Evolutionary conservation across 2,113 vertebrate genomes (phyloP).

Genomic region (Rallus limicola): DNA sequence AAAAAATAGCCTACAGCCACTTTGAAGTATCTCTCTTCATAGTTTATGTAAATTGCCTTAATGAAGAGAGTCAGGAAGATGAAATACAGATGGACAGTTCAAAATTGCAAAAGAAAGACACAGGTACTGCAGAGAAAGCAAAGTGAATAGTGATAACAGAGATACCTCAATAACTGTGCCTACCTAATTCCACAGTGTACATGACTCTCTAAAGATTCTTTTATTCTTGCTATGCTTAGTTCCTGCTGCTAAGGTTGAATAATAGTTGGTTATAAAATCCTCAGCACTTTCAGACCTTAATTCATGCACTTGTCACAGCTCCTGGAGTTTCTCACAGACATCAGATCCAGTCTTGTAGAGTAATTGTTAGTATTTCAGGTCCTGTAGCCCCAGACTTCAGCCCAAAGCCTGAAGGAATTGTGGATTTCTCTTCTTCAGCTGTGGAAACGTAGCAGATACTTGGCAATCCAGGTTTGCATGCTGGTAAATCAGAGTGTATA

Average conservation of each 20-base stretch:
- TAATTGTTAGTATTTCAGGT: not conserved
- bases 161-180: not conserved
- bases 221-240: not conserved
- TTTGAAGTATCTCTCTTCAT: not conserved
- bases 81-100: not conserved
- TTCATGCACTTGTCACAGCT: not conserved
- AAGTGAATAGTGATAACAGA: not conserved
- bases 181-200: not conserved
- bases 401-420: not conserved
- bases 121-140: not conserved
- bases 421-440: not conserved
- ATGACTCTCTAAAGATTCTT: not conserved
- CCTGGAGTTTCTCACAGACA: not conserved
- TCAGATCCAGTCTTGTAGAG: not conserved
- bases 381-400: not conserved
- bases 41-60: not conserved
- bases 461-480: not conserved
- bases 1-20: not conserved
- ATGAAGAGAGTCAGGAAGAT: not conserved
- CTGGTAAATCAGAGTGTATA: not conserved
- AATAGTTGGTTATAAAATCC: not conserved
- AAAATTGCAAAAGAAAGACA: not conserved
- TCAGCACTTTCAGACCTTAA: not conserved
- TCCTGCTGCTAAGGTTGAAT: not conserved
- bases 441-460: not conserved